Base-by-base conservation (phyloP, 2,888 invertebrate species). In the Polietes domitor region DNA sequence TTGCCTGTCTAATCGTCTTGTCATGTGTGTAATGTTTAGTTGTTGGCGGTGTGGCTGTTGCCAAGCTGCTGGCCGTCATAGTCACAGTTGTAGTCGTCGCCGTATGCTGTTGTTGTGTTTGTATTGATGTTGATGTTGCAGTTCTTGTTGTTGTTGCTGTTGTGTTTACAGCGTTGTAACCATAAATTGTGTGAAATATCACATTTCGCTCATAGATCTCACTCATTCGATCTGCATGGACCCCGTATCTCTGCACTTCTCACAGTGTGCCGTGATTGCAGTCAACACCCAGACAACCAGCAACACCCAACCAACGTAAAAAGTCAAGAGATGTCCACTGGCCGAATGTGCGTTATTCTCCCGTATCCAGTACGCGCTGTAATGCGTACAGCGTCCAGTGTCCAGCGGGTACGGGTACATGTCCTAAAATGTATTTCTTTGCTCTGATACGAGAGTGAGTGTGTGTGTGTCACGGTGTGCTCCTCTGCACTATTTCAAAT, bases 151-250 rank as follows among this genome's bases (percentile, higher is more conserved):
- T 68, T 65, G 68, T 28, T 83, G 84, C 80, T 86, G 86, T 84
- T 86, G 87, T 88, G 89, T 88, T 89, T 86, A 87, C 88, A 87
- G 83, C 86, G 86, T 88, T 88, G 88, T 89, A 88, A 88, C 86
- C 91, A 91, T 91, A 91, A 92, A 91, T 91, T 91, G 92, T 91
- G 92, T 91, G 92, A 91, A 91, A 91, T 91, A 92, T 91, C 91
- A 89, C 92, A 92, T 91, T 91, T 90, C 91, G 89, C 89, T 89
- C 81, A 83, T 83, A 82, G 85, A 77, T 81, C 85, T 79, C 58
- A 68, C 63, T 32, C n/a, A 10, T 9, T 17, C 12, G 28, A 73
- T 43, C 41, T 55, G 19, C 5, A 43, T 17, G 75, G 28, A 24
- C 47, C 68, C 50, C 21, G 50, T 63, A 71, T 32, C 73, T 79